Evolutionary conservation across 2,113 vertebrate species (phyloP).

Genomic region (Struthidea cinerea): DNA sequence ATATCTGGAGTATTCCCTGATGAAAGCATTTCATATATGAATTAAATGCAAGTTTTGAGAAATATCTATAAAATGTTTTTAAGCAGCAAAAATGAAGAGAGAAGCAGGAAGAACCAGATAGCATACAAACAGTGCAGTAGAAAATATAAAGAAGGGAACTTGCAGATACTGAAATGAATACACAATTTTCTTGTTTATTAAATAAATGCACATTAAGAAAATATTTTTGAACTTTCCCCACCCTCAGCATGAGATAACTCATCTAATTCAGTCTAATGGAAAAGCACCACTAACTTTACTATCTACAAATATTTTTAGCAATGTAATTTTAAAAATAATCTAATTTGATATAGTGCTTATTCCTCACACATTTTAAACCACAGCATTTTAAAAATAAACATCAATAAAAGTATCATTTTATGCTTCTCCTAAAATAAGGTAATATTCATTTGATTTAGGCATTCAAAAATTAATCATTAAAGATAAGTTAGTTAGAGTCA

Average conservation of each 20-base stretch:
- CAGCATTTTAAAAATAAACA: background rate
- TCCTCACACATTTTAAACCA: background rate
- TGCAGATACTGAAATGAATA: background rate
- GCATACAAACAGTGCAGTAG: background rate
- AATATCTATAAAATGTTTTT: background rate
- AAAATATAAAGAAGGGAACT: background rate
- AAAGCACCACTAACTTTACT: background rate
- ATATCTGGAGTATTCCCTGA: background rate
- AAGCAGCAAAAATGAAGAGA: background rate
- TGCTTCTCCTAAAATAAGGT: background rate
- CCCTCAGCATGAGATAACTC: background rate
- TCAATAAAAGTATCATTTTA: background rate
- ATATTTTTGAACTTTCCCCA: background rate
- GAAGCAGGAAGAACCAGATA: background rate
- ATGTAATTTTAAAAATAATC: background rate
- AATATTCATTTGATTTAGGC: background rate
- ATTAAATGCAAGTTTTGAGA: background rate
- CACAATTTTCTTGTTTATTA: background rate
- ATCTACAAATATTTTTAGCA: background rate
- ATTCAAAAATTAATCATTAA: conserved; percentile 1
- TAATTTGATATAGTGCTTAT: background rate
- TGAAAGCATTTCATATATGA: background rate
- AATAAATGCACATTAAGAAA: background rate
- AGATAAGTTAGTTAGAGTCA: background rate
- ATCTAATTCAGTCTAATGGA: background rate